Evolutionary conservation across 92 coral and sea anemone genomes (phyloP).

Genomic region (Isaurus tuberculatus): DNA sequence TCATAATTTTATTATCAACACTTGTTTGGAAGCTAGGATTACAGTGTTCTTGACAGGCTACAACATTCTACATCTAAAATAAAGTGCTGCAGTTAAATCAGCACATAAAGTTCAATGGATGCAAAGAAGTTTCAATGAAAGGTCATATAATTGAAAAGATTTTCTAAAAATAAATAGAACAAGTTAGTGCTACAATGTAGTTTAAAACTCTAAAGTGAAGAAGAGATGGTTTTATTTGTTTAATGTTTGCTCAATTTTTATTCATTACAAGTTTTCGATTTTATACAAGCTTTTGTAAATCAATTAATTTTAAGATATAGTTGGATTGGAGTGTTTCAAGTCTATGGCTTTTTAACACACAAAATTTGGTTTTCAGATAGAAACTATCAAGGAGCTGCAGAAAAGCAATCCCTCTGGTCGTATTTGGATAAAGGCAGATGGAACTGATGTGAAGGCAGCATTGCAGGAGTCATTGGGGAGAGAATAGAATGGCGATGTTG

Average conservation of each 20-base stretch:
- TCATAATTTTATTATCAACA: slow-evolving; percentile 2
- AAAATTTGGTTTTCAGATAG: slow-evolving; percentile 11
- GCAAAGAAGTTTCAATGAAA: slow-evolving; percentile 2
- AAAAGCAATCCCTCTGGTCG: slow-evolving; percentile 18
- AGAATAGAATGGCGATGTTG: slow-evolving; percentile 43
- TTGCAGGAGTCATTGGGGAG: slow-evolving; percentile 35
- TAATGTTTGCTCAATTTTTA: background rate
- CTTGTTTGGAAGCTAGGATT: background rate
- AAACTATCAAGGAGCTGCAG: slow-evolving; percentile 16
- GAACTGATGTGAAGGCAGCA: slow-evolving; percentile 41
- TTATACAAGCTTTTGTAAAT: slow-evolving; percentile 1
- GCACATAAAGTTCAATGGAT: background rate
- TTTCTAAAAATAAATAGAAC: background rate
- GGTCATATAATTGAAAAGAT: background rate
- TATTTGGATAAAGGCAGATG: slow-evolving; percentile 45
- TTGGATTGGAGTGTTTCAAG: background rate
- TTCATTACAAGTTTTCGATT: background rate
- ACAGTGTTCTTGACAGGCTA: background rate
- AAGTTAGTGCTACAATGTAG: background rate
- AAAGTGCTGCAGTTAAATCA: background rate
- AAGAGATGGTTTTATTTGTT: background rate
- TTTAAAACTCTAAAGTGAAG: background rate
- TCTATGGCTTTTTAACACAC: slow-evolving; percentile 1
- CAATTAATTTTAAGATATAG: background rate
- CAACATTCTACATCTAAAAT: background rate